phyloP scores from a whole-genome alignment of 2,888 invertebrate genomes.

The Leistus spinibarbis region DNA sequence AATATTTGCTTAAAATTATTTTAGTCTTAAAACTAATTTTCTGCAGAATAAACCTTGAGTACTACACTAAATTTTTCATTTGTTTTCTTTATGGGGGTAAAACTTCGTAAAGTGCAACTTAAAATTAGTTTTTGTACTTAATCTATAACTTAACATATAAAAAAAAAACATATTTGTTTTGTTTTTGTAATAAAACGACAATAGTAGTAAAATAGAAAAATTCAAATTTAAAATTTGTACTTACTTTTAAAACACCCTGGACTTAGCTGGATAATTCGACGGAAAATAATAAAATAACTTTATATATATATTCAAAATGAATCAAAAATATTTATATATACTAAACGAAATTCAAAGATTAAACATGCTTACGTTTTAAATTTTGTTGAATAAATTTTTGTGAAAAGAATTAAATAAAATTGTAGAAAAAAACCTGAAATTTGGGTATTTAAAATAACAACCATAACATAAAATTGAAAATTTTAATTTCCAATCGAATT shows the following conservation, averaged over 20 bases:
- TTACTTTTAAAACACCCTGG: conserved; percentile 26
- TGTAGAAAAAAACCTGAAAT: conserved; percentile 25
- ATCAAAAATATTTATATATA: neutral
- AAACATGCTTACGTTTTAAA: neutral
- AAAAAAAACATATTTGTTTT: neutral
- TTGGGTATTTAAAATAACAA: conserved; percentile 25
- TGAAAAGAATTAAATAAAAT: conserved; percentile 11
- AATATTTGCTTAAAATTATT: no score
- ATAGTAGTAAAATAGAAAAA: conserved; percentile 16
- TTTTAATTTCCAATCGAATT: conserved; percentile 22
- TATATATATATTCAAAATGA: neutral
- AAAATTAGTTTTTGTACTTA: no score
- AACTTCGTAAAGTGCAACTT: no score
- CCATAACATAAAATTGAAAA: conserved; percentile 22
- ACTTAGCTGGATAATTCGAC: conserved; percentile 20
- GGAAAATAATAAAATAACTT: conserved; percentile 15
- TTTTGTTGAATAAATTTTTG: neutral
- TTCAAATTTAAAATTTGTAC: conserved; percentile 30
- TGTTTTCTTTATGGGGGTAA: no score
- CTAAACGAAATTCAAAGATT: neutral
- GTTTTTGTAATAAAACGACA: neutral
- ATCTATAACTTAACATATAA: no score
- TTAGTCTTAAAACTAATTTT: no score
- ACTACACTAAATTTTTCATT: no score
- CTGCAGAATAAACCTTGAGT: no score